Percentiles rank a stretch among this genome's conserved stretches.
Evolutionary conservation across 1,140 invertebrate species (phyloP).

Genomic region (Drosophila bocqueti): DNA sequence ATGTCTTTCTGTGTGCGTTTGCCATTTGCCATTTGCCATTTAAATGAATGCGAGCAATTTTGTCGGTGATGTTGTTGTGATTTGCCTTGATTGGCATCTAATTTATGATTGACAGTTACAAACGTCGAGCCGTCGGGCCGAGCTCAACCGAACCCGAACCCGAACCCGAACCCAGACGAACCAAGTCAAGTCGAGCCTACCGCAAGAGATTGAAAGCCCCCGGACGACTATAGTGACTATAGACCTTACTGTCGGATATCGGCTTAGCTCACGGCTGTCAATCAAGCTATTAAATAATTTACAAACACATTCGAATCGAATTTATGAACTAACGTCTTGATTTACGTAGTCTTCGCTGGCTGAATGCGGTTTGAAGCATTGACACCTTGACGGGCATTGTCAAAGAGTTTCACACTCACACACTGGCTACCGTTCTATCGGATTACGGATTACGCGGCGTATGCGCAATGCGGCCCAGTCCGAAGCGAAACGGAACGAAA

Average conservation of each 20-base stretch:
- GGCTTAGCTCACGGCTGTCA: conserved; percentile 48
- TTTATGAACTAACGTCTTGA: conserved; percentile 65
- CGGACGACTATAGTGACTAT: not conserved
- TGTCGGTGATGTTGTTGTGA: conserved; percentile 51
- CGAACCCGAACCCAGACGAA: not conserved
- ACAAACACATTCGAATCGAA: conserved; percentile 36
- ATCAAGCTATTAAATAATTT: conserved; percentile 57
- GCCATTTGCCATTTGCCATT: conserved; percentile 57
- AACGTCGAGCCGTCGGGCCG: conserved; percentile 43
- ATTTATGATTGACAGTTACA: conserved; percentile 82
- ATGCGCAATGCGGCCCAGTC: conserved; percentile 55
- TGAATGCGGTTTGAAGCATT: conserved; percentile 63
- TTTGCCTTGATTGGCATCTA: conserved; percentile 78
- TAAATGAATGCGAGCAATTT: conserved; percentile 70
- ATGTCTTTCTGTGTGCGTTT: conserved; percentile 47
- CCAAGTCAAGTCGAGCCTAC: conserved; percentile 18
- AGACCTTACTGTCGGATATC: conserved; percentile 54
- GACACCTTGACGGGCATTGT: conserved; percentile 67
- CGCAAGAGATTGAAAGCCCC: conserved; percentile 47
- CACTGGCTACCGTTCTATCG: conserved; percentile 35
- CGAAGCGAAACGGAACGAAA: not conserved
- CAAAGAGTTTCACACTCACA: conserved; percentile 50
- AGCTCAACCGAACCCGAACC: not conserved
- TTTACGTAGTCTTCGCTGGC: conserved; percentile 62
- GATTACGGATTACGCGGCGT: conserved; percentile 64